A percentile compares a stretch with the other conserved stretches of the same genome.
Conservation (phyloP, 2,888 invertebrate species). For the Scaptomyza cyrtandrae region DNA sequence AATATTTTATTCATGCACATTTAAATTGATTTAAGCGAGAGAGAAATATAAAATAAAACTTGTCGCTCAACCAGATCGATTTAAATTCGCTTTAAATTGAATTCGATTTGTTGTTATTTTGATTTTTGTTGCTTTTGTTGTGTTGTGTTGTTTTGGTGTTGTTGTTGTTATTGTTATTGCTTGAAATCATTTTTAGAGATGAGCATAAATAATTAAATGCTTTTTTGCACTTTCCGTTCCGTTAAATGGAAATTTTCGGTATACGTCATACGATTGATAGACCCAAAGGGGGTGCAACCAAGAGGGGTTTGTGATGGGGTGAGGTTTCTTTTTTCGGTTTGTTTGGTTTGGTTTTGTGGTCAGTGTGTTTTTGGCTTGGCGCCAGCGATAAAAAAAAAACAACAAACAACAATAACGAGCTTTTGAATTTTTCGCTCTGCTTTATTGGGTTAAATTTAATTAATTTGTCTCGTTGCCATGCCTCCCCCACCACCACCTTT, state of each 20-base stretch:
- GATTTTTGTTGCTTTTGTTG: background rate
- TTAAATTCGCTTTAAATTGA: constrained; percentile 52
- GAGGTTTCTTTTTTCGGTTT: too few relatives aligned
- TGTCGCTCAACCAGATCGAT: constrained; percentile 64
- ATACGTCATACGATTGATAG: constrained; percentile 40
- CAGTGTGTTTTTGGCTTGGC: constrained; percentile 51
- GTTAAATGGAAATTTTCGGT: constrained; percentile 42
- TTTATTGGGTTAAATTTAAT: constrained; percentile 80
- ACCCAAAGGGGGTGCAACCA: too few relatives aligned
- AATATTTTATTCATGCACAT: constrained; percentile 21
- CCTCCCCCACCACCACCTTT: background rate
- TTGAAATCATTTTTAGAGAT: constrained; percentile 59
- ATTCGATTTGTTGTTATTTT: constrained; percentile 30
- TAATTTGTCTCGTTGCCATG: constrained; percentile 71
- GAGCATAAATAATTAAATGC: constrained; percentile 73
- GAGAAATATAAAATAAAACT: constrained; percentile 23
- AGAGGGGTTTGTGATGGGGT: too few relatives aligned
- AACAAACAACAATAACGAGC: background rate
- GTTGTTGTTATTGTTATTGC: background rate
- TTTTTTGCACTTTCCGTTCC: constrained; percentile 67
- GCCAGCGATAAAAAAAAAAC: constrained; percentile 28
- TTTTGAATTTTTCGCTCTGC: constrained; percentile 58
- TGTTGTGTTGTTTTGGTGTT: background rate
- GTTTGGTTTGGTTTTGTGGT: background rate
- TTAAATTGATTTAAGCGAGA: constrained; percentile 25